Percentiles rank a stretch among this genome's conserved stretches.
phyloP scores from a whole-genome alignment of 1,140 invertebrate species.

The Andricus grossulariae region DNA sequence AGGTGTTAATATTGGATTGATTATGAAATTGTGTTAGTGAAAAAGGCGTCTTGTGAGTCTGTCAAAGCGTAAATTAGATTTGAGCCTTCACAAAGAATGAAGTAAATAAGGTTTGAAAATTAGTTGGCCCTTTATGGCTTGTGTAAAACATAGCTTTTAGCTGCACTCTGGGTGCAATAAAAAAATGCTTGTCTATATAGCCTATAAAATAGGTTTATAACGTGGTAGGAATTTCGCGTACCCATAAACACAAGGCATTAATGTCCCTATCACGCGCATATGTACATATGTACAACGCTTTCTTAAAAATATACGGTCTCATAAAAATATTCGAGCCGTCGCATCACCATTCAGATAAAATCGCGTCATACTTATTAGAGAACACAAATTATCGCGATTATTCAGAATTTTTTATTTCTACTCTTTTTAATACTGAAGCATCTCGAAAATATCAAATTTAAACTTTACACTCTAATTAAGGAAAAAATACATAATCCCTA shows the following conservation, averaged over 20 bases:
- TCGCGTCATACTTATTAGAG: constrained; percentile 60
- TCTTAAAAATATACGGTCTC: constrained; percentile 6
- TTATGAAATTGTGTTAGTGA: background rate
- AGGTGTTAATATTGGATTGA: constrained; percentile 35
- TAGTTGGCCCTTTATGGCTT: constrained; percentile 59
- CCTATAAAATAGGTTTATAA: constrained; percentile 74
- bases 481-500: too few relatives aligned
- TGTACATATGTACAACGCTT: constrained; percentile 39
- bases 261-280: constrained; percentile 52
- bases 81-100: constrained; percentile 13
- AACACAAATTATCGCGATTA: constrained; percentile 60
- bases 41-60: constrained; percentile 26
- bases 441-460: too few relatives aligned
- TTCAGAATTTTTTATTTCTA: constrained; percentile 41
- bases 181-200: constrained; percentile 62
- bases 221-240: constrained; percentile 70
- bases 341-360: too few relatives aligned
- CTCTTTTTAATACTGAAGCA: too few relatives aligned
- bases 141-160: constrained; percentile 70
- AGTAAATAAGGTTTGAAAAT: constrained; percentile 55
- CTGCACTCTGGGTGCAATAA: constrained; percentile 63
- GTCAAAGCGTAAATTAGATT: too few relatives aligned
- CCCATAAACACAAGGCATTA: constrained; percentile 63
- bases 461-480: too few relatives aligned
- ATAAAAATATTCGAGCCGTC: background rate